Evolutionary conservation across 1,140 invertebrate species (phyloP), one percentile per base, ranked within the genome.

Genomic region (Listronotus bonariensis): DNA sequence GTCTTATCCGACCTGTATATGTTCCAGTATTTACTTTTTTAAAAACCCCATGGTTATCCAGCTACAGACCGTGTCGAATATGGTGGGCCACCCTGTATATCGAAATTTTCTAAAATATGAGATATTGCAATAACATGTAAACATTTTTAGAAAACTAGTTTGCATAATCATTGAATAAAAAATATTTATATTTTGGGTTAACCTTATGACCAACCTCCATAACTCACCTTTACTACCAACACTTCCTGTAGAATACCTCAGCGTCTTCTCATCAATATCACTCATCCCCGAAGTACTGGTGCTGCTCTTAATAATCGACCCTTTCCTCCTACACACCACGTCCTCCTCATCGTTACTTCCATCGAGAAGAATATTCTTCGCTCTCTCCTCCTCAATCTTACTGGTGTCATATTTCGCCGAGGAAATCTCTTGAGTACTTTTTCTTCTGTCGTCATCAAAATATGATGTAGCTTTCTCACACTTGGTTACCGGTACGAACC

Each of bases 371-470:
- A 65, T 65, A 41, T 65, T 65, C 17, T 57, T 49, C 18, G n/a
- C 42, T 4, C 62, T 45, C 32, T 65, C 62, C n/a, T 49, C 62
- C 26, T 65, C 62, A 12, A 65, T 1, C 31, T 17, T 65, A 11
- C 17, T 17, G 4, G 55, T 60, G 32, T 57, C 61, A 34, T 38
- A 64, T 56, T 40, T 52, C 76, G 69, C 18, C 80, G 80, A 53
- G 8, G 31, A 85, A 75, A 55, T 65, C 31, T 84, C 78, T 60
- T 85, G 83, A 71, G 84, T 80, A 0, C 85, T 87, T 38, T 79
- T 79, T 12, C 82, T 76, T 11, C 82, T 64, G 59, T 83, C 81
- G 42, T 83, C 80, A 36, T 81, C 80, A 5, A 56, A 51, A 43
- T 60, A 63, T 5, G 20, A 26, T 41, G 77, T 72, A 8, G 75